These are phyloP conservation scores for Aethes cnicana DNA, from an alignment of 2,888 invertebrate species.

Conservation along the genomic window DNA sequence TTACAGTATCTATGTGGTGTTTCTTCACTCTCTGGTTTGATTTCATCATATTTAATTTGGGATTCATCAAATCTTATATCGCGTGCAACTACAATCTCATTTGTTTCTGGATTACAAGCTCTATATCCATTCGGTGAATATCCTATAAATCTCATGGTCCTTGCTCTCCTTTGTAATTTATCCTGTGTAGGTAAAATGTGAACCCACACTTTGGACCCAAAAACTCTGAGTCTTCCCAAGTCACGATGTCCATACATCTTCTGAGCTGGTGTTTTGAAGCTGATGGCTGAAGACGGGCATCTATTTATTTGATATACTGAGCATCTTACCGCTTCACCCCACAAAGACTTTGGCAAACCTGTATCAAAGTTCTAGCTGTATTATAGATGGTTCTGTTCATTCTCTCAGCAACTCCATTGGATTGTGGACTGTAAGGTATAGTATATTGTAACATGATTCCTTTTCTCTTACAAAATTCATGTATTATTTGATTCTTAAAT, in stretches of 20 bases:
- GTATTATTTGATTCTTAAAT: not conserved
- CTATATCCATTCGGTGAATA: constrained; percentile 1
- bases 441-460: constrained; percentile 4
- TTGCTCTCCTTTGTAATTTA: not conserved
- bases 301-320: not conserved
- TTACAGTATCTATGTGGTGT: not conserved
- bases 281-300: not conserved
- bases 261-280: not conserved
- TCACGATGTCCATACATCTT: not conserved
- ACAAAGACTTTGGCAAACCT: not conserved
- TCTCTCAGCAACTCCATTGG: constrained; percentile 8
- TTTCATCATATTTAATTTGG: not conserved
- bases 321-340: not conserved
- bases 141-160: constrained; percentile 3
- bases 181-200: not conserved
- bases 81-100: not conserved
- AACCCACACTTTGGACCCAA: not conserved
- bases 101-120: constrained; percentile 3
- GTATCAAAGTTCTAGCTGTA: not conserved
- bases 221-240: not conserved
- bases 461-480: constrained; percentile 3
- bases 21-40: not conserved
- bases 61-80: not conserved
- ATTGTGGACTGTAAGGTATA: constrained; percentile 2
- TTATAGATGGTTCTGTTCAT: constrained; percentile 7